Percentiles rank a stretch among this genome's conserved stretches.
phyloP scores from a whole-genome alignment of 2,797 vertebrate genomes.

The Alcedo quadribrachys region DNA sequence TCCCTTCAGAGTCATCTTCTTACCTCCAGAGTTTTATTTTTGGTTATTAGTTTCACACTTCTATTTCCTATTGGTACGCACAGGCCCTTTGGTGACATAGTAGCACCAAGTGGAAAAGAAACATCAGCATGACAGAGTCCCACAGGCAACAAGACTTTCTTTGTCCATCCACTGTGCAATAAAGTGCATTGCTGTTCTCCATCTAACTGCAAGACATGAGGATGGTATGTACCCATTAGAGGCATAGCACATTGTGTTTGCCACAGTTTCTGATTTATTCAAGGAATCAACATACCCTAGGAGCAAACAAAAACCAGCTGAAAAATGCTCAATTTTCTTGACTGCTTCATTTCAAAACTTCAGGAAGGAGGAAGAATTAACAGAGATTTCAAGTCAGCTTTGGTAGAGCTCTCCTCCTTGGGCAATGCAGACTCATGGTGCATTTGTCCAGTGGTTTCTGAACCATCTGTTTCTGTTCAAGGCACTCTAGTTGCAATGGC shows the following conservation, averaged over 20 bases:
- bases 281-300: background rate
- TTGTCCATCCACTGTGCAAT: conserved; percentile 5
- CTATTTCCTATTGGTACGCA: background rate
- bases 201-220: conserved; percentile 12
- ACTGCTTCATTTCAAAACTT: background rate
- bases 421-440: background rate
- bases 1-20: background rate
- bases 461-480: background rate
- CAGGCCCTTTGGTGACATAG: background rate
- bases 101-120: conserved; percentile 31
- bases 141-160: conserved; percentile 30
- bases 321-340: background rate
- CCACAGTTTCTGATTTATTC: conserved; percentile 38
- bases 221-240: conserved; percentile 31
- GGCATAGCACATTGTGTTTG: conserved; percentile 18
- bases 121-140: background rate
- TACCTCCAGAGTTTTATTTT: conserved; percentile 38
- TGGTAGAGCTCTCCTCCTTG: fast-evolving
- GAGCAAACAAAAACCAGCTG: conserved; percentile 31
- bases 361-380: background rate
- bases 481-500: background rate
- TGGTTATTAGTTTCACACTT: conserved; percentile 47
- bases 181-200: conserved; percentile 35
- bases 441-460: background rate
- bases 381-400: background rate